phyloP scores from a whole-genome alignment of 2,888 invertebrate species.

The Cordilura impudica region DNA sequence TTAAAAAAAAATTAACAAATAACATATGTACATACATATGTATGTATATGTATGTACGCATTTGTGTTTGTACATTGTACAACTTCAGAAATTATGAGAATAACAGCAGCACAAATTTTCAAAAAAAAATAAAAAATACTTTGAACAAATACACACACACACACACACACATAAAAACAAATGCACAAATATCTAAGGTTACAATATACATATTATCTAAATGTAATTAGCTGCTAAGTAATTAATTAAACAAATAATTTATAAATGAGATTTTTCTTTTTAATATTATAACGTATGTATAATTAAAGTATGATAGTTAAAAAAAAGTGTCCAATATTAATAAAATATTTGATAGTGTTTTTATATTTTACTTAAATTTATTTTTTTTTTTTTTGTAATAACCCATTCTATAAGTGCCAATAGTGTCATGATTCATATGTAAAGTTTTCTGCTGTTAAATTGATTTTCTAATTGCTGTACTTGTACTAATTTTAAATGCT shows the following conservation, averaged over 20 bases:
- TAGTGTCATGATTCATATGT: constrained; percentile 38
- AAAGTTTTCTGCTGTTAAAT: neutral
- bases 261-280: constrained; percentile 54
- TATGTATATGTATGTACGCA: no score
- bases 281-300: constrained; percentile 20
- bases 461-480: neutral
- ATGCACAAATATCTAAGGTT: constrained; percentile 42
- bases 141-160: neutral
- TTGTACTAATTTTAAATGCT: no score
- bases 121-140: constrained; percentile 1
- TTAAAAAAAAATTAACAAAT: no score
- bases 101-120: constrained; percentile 10
- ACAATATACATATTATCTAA: constrained; percentile 37
- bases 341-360: constrained; percentile 4
- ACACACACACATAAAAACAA: constrained; percentile 29
- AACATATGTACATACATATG: no score
- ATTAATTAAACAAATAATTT: constrained; percentile 51
- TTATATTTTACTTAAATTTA: neutral
- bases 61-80: no score
- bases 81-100: constrained; percentile 31
- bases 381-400: constrained; percentile 38
- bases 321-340: constrained; percentile 32
- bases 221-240: constrained; percentile 39
- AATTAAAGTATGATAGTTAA: constrained; percentile 11
- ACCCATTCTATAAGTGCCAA: constrained; percentile 60